Evolutionary conservation across 2,113 vertebrate genomes (phyloP), one percentile per base, ranked within the genome.

Genomic region (Todiramphus saurophagus): DNA sequence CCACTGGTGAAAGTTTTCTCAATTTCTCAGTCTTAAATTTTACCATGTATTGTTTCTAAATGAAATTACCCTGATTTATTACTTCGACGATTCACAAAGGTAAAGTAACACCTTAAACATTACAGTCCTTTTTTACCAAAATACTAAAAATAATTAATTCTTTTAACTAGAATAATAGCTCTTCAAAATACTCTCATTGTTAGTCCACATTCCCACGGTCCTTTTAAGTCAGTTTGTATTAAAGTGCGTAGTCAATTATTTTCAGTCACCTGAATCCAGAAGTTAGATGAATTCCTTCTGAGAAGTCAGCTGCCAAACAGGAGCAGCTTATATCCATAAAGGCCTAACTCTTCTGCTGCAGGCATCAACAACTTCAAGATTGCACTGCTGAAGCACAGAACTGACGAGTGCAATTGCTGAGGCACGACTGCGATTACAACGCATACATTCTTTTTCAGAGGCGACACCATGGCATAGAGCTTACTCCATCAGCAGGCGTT

Each of bases 211-310:
- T 37, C 41, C 17, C 31, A 50, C 44, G 63, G 43, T 76, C 24
- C 30, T 87, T 96, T 96, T 91, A 96, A 94, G 80, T 92, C 72
- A 92, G 53, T 96, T 92, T 90, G 51, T 48, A 88, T 79, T 97
- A 93, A 98, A 98, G 94, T 97, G 96, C 95, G 78, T 48, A 63
- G 48, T 74, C 79, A 59, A 93, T 59, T 74, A 70, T 86, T 76
- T 81, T 91, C 37, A 90, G 51, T 60, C 81, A 83, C 73, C 46
- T 92, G 77, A 84, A 87, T 83, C 91, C 7, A 80, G 75, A 94
- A 95, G 81, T 83, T 69, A 51, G 8, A 39, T 37, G 13, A 81
- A 78, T 30, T 41, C 72, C 66, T 76, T 90, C 41, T 89, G 56
- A 90, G 35, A 73, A 62, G 33, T 73, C 80, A 87, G 78, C 86